Percentiles rank a stretch among this genome's conserved stretches.
These are phyloP conservation scores for Leptocoma aspasia DNA, from an alignment of 2,113 vertebrate species.

Conservation along the genomic window DNA sequence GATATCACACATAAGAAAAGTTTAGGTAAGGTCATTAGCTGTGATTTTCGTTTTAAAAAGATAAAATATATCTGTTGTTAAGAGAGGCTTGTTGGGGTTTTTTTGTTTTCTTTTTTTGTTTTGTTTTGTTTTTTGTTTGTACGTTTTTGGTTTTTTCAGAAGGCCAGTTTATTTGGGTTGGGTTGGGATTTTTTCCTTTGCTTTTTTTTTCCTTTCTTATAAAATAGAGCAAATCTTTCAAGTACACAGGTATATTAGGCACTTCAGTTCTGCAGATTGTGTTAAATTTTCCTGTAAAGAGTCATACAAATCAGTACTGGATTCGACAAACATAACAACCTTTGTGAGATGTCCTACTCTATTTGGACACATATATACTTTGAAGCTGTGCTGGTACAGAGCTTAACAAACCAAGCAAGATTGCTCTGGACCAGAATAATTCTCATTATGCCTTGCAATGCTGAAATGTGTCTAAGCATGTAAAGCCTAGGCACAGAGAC, in stretches of 20 bases:
- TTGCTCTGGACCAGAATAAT: not conserved
- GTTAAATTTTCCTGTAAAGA: not conserved
- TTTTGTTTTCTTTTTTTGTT: not conserved
- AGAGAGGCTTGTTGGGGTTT: not conserved
- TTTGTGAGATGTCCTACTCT: not conserved
- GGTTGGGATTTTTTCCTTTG: accelerated
- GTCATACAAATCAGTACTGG: not conserved
- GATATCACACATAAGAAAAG: accelerated
- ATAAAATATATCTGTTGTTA: not conserved
- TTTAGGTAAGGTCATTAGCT: not conserved
- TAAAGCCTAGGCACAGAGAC: not conserved
- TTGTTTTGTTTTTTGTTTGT: not conserved
- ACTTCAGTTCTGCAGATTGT: not conserved
- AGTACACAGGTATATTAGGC: not conserved
- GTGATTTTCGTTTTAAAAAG: not conserved
- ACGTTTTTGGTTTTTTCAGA: no score
- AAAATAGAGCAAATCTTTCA: not conserved
- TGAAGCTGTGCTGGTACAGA: not conserved
- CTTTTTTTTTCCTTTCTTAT: not conserved
- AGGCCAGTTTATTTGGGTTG: not conserved
- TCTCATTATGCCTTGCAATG: not conserved
- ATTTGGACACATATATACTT: not conserved
- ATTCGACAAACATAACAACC: not conserved
- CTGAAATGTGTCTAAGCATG: not conserved
- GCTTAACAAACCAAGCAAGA: not conserved